These are phyloP conservation scores for Threskiornis aethiopicus DNA, from an alignment of 2,797 vertebrate species.

Conservation along the genomic window DNA sequence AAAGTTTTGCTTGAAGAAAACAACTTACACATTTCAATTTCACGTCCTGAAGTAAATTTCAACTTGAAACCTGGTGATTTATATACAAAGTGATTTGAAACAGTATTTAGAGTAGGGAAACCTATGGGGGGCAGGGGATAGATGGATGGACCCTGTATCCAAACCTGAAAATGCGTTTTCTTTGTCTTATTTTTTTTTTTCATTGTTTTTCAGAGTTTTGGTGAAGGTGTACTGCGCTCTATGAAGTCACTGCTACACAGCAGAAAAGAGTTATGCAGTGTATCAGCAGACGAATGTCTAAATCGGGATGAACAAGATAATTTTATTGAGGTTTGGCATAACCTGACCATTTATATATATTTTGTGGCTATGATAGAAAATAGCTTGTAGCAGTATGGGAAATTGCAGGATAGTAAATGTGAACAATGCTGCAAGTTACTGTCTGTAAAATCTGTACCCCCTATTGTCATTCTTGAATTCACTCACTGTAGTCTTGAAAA, in stretches of 20 bases:
- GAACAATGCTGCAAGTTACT: background rate
- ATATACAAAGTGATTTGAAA: background rate
- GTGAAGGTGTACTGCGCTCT: slow-evolving; percentile 82
- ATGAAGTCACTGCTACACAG: slow-evolving; percentile 88
- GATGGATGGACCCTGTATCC: background rate
- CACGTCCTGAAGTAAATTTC: background rate
- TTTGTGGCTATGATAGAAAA: background rate
- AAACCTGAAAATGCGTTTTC: background rate
- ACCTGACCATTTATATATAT: background rate
- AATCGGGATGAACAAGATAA: slow-evolving; percentile 73
- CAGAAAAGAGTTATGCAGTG: slow-evolving; percentile 87
- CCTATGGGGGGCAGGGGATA: background rate
- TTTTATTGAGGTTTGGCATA: slow-evolving; percentile 83
- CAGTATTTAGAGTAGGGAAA: background rate
- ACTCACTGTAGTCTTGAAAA: background rate
- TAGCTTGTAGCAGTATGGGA: background rate
- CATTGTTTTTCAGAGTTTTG: slow-evolving; percentile 81
- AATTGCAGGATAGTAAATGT: background rate
- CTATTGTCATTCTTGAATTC: background rate
- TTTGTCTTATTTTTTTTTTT: background rate
- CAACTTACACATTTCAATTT: background rate
- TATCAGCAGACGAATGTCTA: slow-evolving; percentile 80
- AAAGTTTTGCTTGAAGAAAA: background rate
- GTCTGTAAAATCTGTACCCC: background rate
- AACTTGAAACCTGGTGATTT: background rate